Conservation (phyloP, 2,888 invertebrate species). For the Argyra leucocephala region DNA sequence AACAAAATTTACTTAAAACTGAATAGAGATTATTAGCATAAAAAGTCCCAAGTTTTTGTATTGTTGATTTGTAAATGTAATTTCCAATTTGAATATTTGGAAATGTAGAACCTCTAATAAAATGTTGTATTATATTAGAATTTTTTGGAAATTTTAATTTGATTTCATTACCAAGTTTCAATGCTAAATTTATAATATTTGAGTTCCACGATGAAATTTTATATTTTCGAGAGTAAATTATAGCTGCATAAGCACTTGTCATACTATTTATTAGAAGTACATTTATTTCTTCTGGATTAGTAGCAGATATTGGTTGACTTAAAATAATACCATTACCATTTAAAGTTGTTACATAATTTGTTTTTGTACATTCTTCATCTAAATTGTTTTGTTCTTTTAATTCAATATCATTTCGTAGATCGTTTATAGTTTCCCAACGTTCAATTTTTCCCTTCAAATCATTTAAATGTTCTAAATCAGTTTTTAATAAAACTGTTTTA, state of each 20-base stretch:
- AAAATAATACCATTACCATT: constrained; percentile 50
- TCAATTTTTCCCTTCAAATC: constrained; percentile 31
- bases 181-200: constrained; percentile 51
- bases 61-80: constrained; percentile 47
- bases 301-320: constrained; percentile 26
- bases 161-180: constrained; percentile 32
- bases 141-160: neutral
- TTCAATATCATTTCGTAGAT: constrained; percentile 42
- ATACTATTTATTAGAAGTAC: constrained; percentile 30
- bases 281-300: constrained; percentile 28
- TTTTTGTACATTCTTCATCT: constrained; percentile 48
- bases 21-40: neutral
- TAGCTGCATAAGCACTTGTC: constrained; percentile 30
- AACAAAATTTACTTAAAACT: neutral
- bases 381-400: constrained; percentile 34
- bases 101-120: constrained; percentile 48
- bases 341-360: constrained; percentile 51
- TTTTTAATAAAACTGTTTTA: constrained; percentile 32
- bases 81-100: constrained; percentile 53
- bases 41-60: constrained; percentile 26
- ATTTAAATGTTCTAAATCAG: constrained; percentile 34
- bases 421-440: constrained; percentile 35
- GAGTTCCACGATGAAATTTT: constrained; percentile 50
- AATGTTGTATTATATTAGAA: constrained; percentile 14
- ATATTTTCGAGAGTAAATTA: constrained; percentile 51